Percentiles rank a stretch among this genome's conserved stretches.
phyloP scores from a whole-genome alignment of 2,888 invertebrate species.

The Dysmachus trigonus region DNA sequence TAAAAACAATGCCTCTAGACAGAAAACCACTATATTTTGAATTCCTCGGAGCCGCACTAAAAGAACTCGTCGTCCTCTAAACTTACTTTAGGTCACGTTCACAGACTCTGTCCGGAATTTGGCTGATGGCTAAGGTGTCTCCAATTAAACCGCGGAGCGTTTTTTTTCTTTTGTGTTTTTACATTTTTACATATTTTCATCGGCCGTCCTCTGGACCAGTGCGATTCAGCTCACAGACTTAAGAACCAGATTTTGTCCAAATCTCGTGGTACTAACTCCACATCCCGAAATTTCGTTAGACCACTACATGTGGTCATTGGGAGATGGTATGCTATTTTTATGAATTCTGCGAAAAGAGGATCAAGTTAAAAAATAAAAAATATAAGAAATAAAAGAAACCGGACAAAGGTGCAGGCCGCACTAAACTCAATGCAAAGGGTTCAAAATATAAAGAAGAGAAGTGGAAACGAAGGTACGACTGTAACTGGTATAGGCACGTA shows the following conservation, averaged over 20 bases:
- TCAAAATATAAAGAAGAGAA: not conserved
- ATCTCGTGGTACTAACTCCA: not conserved
- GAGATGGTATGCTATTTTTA: constrained; percentile 33
- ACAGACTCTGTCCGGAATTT: not conserved
- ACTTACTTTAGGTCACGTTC: not conserved
- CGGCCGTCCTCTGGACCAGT: not conserved
- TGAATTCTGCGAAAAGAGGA: constrained; percentile 37
- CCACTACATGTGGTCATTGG: constrained; percentile 33
- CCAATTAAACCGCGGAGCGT: not conserved
- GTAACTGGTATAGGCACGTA: not conserved
- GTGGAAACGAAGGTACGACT: not conserved
- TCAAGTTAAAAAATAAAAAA: not conserved
- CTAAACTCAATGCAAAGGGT: not conserved
- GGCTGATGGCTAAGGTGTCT: not conserved
- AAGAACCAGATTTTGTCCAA: not conserved
- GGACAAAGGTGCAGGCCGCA: constrained; percentile 18
- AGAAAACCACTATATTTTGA: not conserved
- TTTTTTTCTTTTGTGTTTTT: not conserved
- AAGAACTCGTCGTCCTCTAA: not conserved
- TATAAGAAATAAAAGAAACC: not conserved
- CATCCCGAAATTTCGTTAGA: constrained; percentile 33
- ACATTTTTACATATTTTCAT: not conserved
- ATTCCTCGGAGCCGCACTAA: not conserved
- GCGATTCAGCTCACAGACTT: not conserved
- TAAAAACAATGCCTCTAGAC: not conserved